A percentile compares a stretch with the other conserved stretches of the same genome.
Evolutionary conservation across 2,888 invertebrate species (phyloP).

Genomic region (Noctua janthe): DNA sequence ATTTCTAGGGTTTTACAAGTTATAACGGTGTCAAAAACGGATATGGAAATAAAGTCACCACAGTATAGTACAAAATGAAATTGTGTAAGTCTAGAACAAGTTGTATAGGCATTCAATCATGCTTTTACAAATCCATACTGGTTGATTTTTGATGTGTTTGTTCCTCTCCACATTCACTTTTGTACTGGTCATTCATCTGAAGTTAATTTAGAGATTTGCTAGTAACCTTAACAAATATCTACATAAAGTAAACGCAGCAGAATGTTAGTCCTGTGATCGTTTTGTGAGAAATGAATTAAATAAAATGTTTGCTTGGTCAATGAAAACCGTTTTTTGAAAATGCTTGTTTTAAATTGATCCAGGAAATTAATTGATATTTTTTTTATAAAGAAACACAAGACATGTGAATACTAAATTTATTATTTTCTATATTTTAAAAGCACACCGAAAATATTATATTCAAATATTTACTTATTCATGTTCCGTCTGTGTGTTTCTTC

Average conservation of each 20-base stretch:
- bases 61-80: constrained; percentile 86
- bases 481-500: constrained; percentile 52
- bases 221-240: constrained; percentile 29
- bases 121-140: constrained; percentile 73
- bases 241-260: constrained; percentile 13
- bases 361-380: constrained; percentile 28
- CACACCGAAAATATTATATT: not conserved
- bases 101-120: constrained; percentile 72
- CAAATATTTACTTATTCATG: constrained; percentile 26
- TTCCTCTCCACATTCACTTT: constrained; percentile 63
- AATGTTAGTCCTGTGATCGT: constrained; percentile 24
- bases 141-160: constrained; percentile 72
- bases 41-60: constrained; percentile 87
- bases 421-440: constrained; percentile 7
- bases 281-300: constrained; percentile 2
- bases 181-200: constrained; percentile 60
- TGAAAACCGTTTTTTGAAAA: not conserved
- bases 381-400: constrained; percentile 49
- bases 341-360: constrained; percentile 33
- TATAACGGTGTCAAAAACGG: constrained; percentile 90
- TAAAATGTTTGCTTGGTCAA: constrained; percentile 40
- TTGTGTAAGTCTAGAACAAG: constrained; percentile 83
- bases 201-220: constrained; percentile 56
- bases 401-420: not conserved
- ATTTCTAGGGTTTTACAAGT: constrained; percentile 90